phyloP scores from a whole-genome alignment of 2,797 vertebrate species.

The Spatula clypeata region DNA sequence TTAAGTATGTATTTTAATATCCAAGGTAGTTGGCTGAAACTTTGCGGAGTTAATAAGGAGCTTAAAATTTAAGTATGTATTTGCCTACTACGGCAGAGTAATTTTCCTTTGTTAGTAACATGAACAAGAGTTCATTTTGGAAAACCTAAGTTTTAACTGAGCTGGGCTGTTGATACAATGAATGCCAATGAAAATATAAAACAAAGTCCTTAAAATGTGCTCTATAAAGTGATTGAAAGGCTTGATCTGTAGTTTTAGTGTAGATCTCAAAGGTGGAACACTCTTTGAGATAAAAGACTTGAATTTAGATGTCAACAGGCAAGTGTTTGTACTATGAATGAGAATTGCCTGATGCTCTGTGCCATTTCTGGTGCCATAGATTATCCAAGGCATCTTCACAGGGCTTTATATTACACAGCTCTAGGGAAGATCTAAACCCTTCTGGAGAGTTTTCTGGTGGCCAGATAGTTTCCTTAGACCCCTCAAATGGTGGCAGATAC shows the following conservation, averaged over 20 bases:
- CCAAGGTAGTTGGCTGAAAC: neutral
- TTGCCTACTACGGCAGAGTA: neutral
- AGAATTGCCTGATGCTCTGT: neutral
- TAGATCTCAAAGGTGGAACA: neutral
- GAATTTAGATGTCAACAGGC: neutral
- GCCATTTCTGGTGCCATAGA: neutral
- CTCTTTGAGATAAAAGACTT: neutral
- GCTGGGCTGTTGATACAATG: neutral
- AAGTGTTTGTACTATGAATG: neutral
- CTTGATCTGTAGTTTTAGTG: neutral
- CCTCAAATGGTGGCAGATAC: neutral
- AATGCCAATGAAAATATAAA: neutral
- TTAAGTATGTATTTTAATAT: neutral
- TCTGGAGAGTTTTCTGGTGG: neutral
- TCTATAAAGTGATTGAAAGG: neutral
- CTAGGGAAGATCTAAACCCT: neutral
- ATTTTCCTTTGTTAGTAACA: neutral
- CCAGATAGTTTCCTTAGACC: neutral
- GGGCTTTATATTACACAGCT: neutral
- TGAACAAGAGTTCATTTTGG: neutral
- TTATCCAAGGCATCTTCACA: neutral
- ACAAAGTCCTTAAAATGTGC: neutral
- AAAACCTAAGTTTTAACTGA: neutral
- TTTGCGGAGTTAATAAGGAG: neutral
- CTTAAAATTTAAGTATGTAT: neutral